Evolutionary conservation across 35 echinoderm and acorn worm species (phyloP), one percentile per base, ranked within the genome.

Genomic region (Chiridota heheva): DNA sequence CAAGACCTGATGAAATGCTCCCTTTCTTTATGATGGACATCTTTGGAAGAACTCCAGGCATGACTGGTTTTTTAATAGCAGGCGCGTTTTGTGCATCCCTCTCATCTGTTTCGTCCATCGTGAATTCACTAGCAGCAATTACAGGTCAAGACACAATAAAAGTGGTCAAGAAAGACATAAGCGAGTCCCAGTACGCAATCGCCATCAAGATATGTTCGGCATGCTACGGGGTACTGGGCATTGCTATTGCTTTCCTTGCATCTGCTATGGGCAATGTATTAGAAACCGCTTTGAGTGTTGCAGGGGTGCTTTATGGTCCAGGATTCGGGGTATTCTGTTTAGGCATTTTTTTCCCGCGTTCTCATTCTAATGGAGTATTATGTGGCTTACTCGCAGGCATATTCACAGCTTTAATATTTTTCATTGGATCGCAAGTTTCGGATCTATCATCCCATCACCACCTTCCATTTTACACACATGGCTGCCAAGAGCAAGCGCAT

Each of bases 21-120:
- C 67, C 67, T 3, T 71, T 42, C 27, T 71, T 71, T 25, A 71
- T 71, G 16, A 71, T 71, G 67, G 67, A 71, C 39, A n/a, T 71
- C 22, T 71, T 71, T 24, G 25, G 27, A 7, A 42, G 37, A 37
- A 8, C 24, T 25, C 67, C 67, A 35, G 67, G 67, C 1, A 27
- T 71, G 39, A 12, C 67, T 41, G 67, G 67, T 17, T 10, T 71
- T 12, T 28, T 71, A 15, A 71, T 71, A 71, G 32, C 17, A 22
- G 67, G 67, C 17, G 67, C 67, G 40, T 71, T 71, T 42, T 71
- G 67, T 44, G 67, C 67, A 1, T 71, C 67, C 1, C 67, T 71
- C 39, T 71, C 67, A 30, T 71, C 67, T 2, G 45, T 71, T 36
- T 71, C 67, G 4, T 71, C 67, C 39, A 25, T 71, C 17, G 3